phyloP scores from a whole-genome alignment of 2,113 vertebrate species.

The Hymenochirus boettgeri region DNA sequence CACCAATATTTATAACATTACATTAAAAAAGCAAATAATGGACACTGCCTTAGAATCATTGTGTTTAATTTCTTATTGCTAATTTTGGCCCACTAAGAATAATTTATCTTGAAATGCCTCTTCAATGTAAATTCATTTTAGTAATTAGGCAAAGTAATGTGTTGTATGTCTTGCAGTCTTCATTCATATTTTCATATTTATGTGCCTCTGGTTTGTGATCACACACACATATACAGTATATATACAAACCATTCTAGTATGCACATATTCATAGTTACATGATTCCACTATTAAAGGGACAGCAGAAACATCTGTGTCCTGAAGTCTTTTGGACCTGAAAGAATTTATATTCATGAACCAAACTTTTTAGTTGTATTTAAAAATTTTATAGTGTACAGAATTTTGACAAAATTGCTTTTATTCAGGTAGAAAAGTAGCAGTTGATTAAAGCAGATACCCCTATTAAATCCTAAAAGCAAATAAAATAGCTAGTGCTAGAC shows the following conservation, averaged over 20 bases:
- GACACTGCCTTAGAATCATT: background rate
- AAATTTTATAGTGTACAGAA: no score
- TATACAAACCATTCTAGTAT: background rate
- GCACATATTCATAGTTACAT: no score
- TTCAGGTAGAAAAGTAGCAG: no score
- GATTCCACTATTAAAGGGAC: background rate
- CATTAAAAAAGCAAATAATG: no score
- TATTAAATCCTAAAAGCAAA: no score
- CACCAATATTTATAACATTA: no score
- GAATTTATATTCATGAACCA: no score
- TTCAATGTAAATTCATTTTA: conserved; percentile 4
- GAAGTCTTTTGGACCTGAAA: background rate
- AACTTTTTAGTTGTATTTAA: no score
- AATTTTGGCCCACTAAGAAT: conserved; percentile 7
- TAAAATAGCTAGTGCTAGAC: no score
- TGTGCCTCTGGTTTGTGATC: background rate
- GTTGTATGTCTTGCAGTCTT: background rate
- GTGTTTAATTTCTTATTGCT: background rate
- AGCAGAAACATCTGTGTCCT: background rate
- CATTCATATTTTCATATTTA: conserved; percentile 14
- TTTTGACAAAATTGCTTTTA: no score
- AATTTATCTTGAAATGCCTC: conserved; percentile 9
- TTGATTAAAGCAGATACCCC: no score
- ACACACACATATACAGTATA: no score
- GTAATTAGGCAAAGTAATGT: background rate